A percentile compares a stretch with the other conserved stretches of the same genome.
phyloP scores from a whole-genome alignment of 2,888 invertebrate species.

The Eledone cirrhosa region DNA sequence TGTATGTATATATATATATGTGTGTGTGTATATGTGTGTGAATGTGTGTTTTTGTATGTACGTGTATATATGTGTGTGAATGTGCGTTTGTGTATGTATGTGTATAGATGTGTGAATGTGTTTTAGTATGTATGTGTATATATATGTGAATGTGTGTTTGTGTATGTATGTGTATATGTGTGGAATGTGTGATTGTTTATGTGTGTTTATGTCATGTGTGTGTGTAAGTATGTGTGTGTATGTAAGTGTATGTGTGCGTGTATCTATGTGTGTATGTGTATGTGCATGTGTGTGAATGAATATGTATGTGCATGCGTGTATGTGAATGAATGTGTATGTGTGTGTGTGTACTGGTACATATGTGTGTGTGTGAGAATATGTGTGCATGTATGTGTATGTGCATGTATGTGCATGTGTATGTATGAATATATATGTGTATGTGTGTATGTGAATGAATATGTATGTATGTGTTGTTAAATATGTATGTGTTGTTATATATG shows the following conservation, averaged over 20 bases:
- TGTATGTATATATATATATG: too few relatives aligned
- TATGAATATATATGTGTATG: background rate
- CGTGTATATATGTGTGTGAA: background rate
- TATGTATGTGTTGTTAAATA: background rate
- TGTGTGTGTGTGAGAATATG: background rate
- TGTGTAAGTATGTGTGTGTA: too few relatives aligned
- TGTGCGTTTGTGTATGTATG: constrained; percentile 14
- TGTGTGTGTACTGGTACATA: background rate
- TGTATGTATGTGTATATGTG: too few relatives aligned
- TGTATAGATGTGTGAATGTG: background rate
- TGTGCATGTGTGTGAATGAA: too few relatives aligned
- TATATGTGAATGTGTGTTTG: constrained; percentile 15
- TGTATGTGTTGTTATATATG: background rate
- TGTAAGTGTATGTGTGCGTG: too few relatives aligned
- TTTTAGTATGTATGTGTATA: constrained; percentile 3
- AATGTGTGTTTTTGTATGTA: too few relatives aligned
- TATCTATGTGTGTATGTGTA: too few relatives aligned
- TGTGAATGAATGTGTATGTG: background rate
- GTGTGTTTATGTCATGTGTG: too few relatives aligned
- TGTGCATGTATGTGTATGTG: background rate
- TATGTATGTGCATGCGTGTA: background rate
- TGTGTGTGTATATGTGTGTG: too few relatives aligned
- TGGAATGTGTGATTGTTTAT: too few relatives aligned
- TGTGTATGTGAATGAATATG: background rate
- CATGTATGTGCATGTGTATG: background rate